Base-by-base conservation (phyloP, 2,888 invertebrate species). In the Aphidoletes aphidimyza region DNA sequence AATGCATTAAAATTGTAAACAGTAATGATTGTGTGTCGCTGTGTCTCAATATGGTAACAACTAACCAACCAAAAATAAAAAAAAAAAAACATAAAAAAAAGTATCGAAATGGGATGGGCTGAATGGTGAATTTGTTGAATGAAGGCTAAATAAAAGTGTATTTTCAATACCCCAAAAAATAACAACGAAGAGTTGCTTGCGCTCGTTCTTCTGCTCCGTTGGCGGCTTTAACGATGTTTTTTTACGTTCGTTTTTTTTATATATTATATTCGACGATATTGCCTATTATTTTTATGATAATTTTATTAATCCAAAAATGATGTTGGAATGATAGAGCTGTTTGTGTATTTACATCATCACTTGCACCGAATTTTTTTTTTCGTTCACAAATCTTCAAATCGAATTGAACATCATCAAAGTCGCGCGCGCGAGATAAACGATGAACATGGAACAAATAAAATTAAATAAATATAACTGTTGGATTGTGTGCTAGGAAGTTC, bases 251-350 rank as follows among this genome's bases (percentile, higher is more conserved):
- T 26, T 54, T 54, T 2, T n/a, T n/a, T n/a, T n/a, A n/a, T n/a
- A n/a, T n/a, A n/a, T n/a, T n/a, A n/a, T n/a, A n/a, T 30, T 69
- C 34, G 30, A 26, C 30, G 69, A 14, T 30, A 30, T 54, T 22
- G 54, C 54, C n/a, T 69, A 69, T 69, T 69, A 69, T 69, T 69
- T 69, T 30, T 14, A 54, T 54, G 54, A 54, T 54, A 54, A 69
- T 69, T 30, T 69, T 69, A n/a, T 69, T 54, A 69, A 69, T 69
- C 69, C 69, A 69, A 69, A 14, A 69, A 30, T 69, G 26, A 54
- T 54, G 54, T 69, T 2, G 30, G 69, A 30, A 69, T 69, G 69
- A 69, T 54, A 6, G 54, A 54, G 54, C 19, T 11, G 19, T 14
- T 5, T 47, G 19, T 47, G 9, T 47, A 5, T 47, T 5, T 47